Evolutionary conservation across 2,888 invertebrate genomes (phyloP).

Genomic region (Phrixothrix hirtus): DNA sequence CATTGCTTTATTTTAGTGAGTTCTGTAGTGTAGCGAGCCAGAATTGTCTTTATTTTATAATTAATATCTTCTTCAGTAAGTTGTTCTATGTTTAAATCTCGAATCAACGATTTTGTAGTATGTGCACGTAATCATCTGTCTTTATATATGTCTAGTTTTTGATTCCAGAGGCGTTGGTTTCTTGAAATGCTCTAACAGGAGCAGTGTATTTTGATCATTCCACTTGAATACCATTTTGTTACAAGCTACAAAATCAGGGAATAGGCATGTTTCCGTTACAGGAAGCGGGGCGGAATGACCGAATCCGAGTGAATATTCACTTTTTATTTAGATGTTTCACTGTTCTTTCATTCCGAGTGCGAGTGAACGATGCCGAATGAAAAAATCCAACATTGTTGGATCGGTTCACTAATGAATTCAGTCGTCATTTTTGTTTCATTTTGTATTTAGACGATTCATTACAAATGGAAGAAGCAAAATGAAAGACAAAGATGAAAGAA

Average conservation of each 20-base stretch:
- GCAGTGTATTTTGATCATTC: too few relatives aligned
- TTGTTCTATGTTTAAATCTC: neutral
- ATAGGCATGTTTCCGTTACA: too few relatives aligned
- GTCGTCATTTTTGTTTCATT: neutral
- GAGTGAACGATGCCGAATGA: slow-evolving; percentile 1
- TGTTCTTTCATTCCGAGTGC: neutral
- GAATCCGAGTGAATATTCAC: neutral
- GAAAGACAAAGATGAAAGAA: neutral
- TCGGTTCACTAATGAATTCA: slow-evolving; percentile 1
- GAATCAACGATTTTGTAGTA: slow-evolving; percentile 1
- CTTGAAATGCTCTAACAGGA: too few relatives aligned
- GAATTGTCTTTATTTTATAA: too few relatives aligned
- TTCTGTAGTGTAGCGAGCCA: slow-evolving; percentile 4
- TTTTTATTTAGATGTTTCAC: neutral
- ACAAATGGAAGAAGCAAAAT: neutral
- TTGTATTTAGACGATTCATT: slow-evolving; percentile 1
- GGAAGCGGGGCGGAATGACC: too few relatives aligned
- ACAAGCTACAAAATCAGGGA: too few relatives aligned
- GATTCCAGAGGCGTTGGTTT: neutral
- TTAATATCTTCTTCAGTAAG: slow-evolving; percentile 3
- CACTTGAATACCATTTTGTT: too few relatives aligned
- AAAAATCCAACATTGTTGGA: slow-evolving; percentile 1
- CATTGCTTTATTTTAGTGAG: slow-evolving; percentile 2
- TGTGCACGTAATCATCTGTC: neutral
- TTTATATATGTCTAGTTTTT: neutral